Conservation (phyloP, 2,113 vertebrate genomes). For the Conger conger region DNA sequence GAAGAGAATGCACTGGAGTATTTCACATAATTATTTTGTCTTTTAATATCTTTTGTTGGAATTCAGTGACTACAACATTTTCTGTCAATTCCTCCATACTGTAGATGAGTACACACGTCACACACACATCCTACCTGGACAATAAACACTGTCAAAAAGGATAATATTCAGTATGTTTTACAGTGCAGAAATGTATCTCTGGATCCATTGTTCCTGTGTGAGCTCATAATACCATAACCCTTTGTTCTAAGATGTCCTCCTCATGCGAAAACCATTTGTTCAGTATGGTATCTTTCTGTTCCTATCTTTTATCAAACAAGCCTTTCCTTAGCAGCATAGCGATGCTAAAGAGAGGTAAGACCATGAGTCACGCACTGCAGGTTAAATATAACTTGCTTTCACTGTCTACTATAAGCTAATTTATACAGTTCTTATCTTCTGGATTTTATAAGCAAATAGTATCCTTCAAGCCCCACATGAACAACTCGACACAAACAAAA, state of each 20-base stretch:
- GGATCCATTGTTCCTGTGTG: background rate
- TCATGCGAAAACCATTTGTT: background rate
- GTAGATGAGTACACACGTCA: background rate
- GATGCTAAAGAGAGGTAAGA: constrained; percentile 20
- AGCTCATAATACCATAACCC: background rate
- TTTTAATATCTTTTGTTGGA: background rate
- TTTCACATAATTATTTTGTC: background rate
- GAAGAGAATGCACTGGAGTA: background rate
- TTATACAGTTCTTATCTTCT: constrained; percentile 16
- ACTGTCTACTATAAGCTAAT: background rate
- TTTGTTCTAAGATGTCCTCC: background rate
- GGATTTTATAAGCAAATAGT: constrained; percentile 7
- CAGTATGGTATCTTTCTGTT: background rate
- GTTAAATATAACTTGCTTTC: constrained; percentile 23
- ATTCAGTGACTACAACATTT: background rate
- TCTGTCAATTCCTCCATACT: background rate
- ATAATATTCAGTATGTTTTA: background rate
- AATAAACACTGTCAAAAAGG: too few species aligned
- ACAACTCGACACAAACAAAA: background rate
- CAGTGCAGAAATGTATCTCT: background rate
- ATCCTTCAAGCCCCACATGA: background rate
- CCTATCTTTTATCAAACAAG: constrained; percentile 1
- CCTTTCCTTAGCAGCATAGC: constrained; percentile 12
- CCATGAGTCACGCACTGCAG: constrained; percentile 18
- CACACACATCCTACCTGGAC: too few species aligned